These are phyloP conservation scores for Tenualosa ilisha DNA, from an alignment of 2,797 vertebrate genomes.

Conservation along the genomic window DNA sequence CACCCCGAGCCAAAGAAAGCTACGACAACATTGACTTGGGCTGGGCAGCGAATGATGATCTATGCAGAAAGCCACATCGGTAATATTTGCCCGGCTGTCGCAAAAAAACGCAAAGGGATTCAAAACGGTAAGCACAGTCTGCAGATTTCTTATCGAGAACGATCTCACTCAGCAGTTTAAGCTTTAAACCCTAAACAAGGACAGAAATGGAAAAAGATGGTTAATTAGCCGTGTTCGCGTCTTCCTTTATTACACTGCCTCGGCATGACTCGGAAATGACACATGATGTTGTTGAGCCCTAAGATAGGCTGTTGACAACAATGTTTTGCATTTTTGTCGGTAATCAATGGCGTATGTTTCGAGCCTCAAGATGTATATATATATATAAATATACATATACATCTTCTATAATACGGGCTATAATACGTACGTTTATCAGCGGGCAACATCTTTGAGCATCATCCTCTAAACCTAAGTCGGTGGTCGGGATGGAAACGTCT, in stretches of 20 bases:
- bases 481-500: background rate
- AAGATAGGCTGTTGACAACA: background rate
- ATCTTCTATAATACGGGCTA: background rate
- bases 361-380: background rate
- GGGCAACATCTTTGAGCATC: background rate
- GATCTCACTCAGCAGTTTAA: background rate
- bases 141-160: background rate
- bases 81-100: constrained; percentile 12
- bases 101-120: constrained; percentile 2
- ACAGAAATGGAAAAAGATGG: background rate
- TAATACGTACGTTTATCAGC: background rate
- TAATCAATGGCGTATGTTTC: background rate
- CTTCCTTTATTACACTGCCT: background rate
- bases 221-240: constrained; percentile 22
- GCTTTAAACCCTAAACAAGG: background rate
- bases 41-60: constrained; percentile 58
- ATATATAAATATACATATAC: too few species aligned
- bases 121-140: background rate
- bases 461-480: background rate
- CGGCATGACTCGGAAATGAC: constrained; percentile 14
- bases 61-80: constrained; percentile 42
- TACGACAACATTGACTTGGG: constrained; percentile 50
- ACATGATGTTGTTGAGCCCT: background rate
- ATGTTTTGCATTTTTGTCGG: background rate
- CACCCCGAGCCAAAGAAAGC: constrained; percentile 61